Base-by-base conservation (phyloP, 1,140 invertebrate species). In the Andrena cerasifolii region DNA sequence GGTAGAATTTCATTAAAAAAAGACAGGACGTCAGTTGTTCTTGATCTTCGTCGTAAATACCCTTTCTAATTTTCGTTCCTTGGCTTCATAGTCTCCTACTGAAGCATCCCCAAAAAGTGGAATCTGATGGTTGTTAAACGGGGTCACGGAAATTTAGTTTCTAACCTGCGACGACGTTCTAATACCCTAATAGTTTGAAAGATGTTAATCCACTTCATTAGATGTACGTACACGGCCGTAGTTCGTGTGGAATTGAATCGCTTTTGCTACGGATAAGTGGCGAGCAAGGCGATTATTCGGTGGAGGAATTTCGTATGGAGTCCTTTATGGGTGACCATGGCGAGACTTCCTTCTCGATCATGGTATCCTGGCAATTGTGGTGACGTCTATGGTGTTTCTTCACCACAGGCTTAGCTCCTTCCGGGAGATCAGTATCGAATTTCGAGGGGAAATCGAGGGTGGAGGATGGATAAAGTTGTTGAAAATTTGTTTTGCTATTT, bases 351-450 rank as follows among this genome's bases (percentile, higher is more conserved):
- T 78, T 8, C 36, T 10, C 14, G 14, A 3, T 28, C 16, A 81
- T 81, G 62, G 21, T 47, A 73, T 59, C 79, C 66, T 81, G 76
- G 24, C 45, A 73, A 40, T 62, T 53, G 47, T 54, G 76, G 75
- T 58, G 43, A 36, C 43, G 40, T 43, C 79, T 73, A 81, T 81
- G 79, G 67, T 81, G 79, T 78, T 78, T 33, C 36, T 73, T 54
- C 75, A 21, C 40, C 67, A n/a, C 62, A 33, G 26, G 26, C 18
- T 12, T n/a, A 28, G 10, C n/a, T 12, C 8, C 10, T 1, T 16
- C 18, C 18, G 31, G 24, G 5, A 14, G 7, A n/a, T 26, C 18
- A 1, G 10, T 54, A 2, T 33, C 24, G 61, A 47, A 61, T 12
- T n/a, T 1, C 49, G 10, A 5, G 7, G 6, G 24, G 3, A 3